These are phyloP conservation scores for Troides helena DNA, from an alignment of 2,888 invertebrate species.

Conservation along the genomic window DNA sequence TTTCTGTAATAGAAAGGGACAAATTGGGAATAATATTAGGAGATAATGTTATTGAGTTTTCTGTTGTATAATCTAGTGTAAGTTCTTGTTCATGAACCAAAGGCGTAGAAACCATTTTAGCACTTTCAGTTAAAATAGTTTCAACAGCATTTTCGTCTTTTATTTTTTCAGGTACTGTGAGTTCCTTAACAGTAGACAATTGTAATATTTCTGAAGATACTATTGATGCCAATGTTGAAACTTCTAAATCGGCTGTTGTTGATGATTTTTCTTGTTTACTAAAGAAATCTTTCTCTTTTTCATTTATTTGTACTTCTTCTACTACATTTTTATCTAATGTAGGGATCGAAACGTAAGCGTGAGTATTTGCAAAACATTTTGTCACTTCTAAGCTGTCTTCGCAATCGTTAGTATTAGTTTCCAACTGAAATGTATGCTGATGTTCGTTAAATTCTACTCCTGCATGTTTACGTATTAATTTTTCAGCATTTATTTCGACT, in stretches of 20 bases:
- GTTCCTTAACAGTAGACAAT: constrained; percentile 68
- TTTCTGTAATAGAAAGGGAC: constrained; percentile 82
- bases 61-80: constrained; percentile 46
- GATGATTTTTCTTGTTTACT: constrained; percentile 72
- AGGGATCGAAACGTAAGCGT: constrained; percentile 72
- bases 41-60: constrained; percentile 57
- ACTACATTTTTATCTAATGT: constrained; percentile 81
- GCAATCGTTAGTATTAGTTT: constrained; percentile 81
- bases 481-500: constrained; percentile 73
- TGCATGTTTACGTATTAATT: constrained; percentile 76
- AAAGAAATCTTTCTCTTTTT: constrained; percentile 82
- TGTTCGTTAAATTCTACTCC: constrained; percentile 81
- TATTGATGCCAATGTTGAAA: constrained; percentile 81
- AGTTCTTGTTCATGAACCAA: constrained; percentile 84
- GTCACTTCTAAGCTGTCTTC: constrained; percentile 74
- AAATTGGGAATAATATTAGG: constrained; percentile 79
- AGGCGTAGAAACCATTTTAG: constrained; percentile 82
- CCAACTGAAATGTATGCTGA: constrained; percentile 80
- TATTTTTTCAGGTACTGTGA: constrained; percentile 77
- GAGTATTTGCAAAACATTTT: constrained; percentile 61
- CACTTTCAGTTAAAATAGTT: constrained; percentile 81
- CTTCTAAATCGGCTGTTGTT: constrained; percentile 78
- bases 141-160: constrained; percentile 56
- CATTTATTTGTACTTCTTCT: constrained; percentile 82
- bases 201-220: constrained; percentile 77